Evolutionary conservation across 2,113 vertebrate species (phyloP), one percentile per base, ranked within the genome.

Genomic region (Serinus canaria): DNA sequence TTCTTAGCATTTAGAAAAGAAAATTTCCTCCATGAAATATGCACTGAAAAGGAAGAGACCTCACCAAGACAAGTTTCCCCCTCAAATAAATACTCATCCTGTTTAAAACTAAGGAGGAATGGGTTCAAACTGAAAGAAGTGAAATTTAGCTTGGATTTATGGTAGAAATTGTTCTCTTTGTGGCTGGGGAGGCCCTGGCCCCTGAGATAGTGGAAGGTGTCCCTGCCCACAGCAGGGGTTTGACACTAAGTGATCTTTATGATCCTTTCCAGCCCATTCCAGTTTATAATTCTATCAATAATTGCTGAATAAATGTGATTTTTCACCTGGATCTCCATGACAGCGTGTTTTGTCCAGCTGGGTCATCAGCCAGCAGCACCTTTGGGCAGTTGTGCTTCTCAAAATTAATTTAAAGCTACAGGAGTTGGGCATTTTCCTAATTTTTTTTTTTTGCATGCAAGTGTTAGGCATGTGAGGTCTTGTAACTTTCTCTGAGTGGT

Each of bases 271-370:
- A 41, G 39, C 4, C n/a, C 7, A 24, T 53, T 62, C 28, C 15
- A 20, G 19, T 75, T 7, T n/a, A 6, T 31, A 46, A 47, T 21
- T 63, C 56, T 41, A 24, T 18, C 68, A 77, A 6, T 63, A 43
- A 23, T 44, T 68, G 13, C 43, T 55, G 55, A 37, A 87, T 59
- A 90, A 84, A 28, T 52, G 10, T 16, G 33, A 33, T 49, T 79
- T 17, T 75, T 52, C 11, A 43, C 4, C 9, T 28, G 15, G 9
- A 9, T 74, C 49, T 84, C 64, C 13, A 14, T 1, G 2, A 19
- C 2, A 9, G 9, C 0, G 0, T 55, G 25, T n/a, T 83, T 63
- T 85, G 49, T 41, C 62, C 59, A 20, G 43, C 52, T 59, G 60
- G 47, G 63, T 83, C 76, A 62, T 28, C 50, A 82, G 28, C 35